Percentiles rank a stretch among this genome's conserved stretches.
Conservation (phyloP, 2,888 invertebrate genomes). For the Trissolcus brochymenae region DNA sequence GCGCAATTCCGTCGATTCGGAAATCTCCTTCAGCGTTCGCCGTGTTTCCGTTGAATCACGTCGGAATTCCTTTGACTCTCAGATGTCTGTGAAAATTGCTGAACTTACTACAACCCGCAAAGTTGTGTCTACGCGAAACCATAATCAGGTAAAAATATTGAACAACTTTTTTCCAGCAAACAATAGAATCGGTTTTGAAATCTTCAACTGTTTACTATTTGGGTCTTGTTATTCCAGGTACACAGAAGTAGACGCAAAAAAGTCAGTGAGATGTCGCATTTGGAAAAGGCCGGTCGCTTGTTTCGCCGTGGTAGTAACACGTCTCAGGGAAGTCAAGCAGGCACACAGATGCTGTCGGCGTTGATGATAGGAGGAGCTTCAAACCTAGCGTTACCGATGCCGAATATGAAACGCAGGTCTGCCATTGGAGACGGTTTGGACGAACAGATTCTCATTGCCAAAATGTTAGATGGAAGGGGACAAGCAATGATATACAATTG, state of each 20-base stretch:
- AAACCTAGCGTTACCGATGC: slow-evolving; percentile 78
- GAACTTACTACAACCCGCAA: slow-evolving; percentile 79
- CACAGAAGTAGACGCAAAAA: slow-evolving; percentile 53
- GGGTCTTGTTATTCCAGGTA: background rate
- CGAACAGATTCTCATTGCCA: slow-evolving; percentile 69
- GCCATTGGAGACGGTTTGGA: slow-evolving; percentile 78
- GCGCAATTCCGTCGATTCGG: slow-evolving; percentile 80
- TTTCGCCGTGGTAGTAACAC: slow-evolving; percentile 83
- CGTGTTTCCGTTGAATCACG: slow-evolving; percentile 91
- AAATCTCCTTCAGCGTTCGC: slow-evolving; percentile 86
- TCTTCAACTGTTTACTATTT: background rate
- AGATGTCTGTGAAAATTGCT: slow-evolving; percentile 86
- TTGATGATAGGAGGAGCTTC: slow-evolving; percentile 78
- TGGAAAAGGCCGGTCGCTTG: slow-evolving; percentile 66
- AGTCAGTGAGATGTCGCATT: slow-evolving; percentile 59
- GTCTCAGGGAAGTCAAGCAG: slow-evolving; percentile 89
- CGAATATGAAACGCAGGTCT: slow-evolving; percentile 78
- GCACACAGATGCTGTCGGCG: slow-evolving; percentile 82
- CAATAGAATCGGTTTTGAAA: background rate
- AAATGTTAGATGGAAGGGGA: slow-evolving; percentile 66
- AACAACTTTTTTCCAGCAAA: background rate
- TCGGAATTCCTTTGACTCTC: slow-evolving; percentile 91
- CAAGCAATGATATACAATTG: slow-evolving; percentile 69
- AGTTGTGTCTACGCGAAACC: slow-evolving; percentile 76
- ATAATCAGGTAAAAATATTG: slow-evolving; percentile 25